phyloP scores from a whole-genome alignment of 2,113 vertebrate genomes.

The Chaenocephalus aceratus region DNA sequence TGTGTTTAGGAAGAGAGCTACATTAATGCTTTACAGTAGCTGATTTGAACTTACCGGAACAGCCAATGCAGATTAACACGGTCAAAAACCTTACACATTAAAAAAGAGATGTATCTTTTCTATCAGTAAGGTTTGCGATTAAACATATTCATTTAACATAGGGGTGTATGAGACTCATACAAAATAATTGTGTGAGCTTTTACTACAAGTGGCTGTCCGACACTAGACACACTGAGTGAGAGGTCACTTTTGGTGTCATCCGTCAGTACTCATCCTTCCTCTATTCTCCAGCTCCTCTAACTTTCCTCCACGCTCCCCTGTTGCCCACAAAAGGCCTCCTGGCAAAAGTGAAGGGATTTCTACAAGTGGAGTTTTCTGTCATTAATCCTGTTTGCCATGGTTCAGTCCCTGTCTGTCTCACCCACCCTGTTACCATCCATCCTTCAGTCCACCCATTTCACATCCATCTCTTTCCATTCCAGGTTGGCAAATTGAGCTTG shows the following conservation, averaged over 20 bases:
- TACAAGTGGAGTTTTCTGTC: conserved; percentile 51
- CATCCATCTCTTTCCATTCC: conserved; percentile 30
- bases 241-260: too few species aligned
- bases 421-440: conserved; percentile 20
- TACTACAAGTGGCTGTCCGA: neutral
- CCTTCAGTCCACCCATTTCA: conserved; percentile 20
- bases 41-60: neutral
- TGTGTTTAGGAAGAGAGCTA: conserved; percentile 24
- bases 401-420: conserved; percentile 20
- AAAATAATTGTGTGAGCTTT: neutral
- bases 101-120: too few species aligned
- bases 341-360: conserved; percentile 54
- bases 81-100: neutral
- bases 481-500: conserved; percentile 51
- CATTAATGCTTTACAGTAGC: conserved; percentile 18
- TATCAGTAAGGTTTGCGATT: too few species aligned
- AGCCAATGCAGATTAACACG: neutral
- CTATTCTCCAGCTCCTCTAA: conserved; percentile 12
- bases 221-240: conserved; percentile 5
- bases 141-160: too few species aligned
- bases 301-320: conserved; percentile 26
- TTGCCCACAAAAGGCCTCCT: conserved; percentile 26
- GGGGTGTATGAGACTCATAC: neutral
- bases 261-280: conserved; percentile 27
- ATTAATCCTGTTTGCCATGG: conserved; percentile 60